Base-by-base conservation (phyloP, 2,888 invertebrate genomes). In the Sialis lutaria region DNA sequence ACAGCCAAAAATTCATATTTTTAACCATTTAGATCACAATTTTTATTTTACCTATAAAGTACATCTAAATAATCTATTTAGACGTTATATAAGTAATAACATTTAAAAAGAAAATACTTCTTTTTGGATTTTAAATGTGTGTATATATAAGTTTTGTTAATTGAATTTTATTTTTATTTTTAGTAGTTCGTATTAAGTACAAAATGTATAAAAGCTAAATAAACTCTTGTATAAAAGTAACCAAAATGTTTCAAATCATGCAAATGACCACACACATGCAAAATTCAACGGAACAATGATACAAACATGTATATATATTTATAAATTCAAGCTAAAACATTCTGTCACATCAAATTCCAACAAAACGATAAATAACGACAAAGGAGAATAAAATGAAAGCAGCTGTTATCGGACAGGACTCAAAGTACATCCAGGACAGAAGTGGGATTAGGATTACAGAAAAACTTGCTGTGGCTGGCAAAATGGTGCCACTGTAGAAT, bases 381-480 rank as follows among this genome's bases (percentile, higher is more conserved):
- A 45, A 7, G 12, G 45, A 45, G 12, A 45, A 9, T 9, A 51
- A 49, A 30, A 50, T 39, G 33, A 53, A 51, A 42, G 52, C 50
- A 13, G 51, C 22, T 10, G 53, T 48, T 10, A 54, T 46, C 13
- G 50, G 45, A 30, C 48, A 40, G 10, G 51, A 52, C 10, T 45
- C 51, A 35, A 49, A 50, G 31, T 54, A 45, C 32, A 51, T 40
- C 52, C 52, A 55, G 42, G 56, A 54, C 22, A 55, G 50, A 46
- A 54, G 44, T 33, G 54, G 54, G 40, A 53, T 47, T 40, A 54
- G 50, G 45, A 53, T 35, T 40, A 54, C 48, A 45, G 53, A 51
- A 47, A 53, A 45, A 48, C 52, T 48, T 42, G 48, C 48, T 45
- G 46, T 33, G 44, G 46, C 37, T 47, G 44, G 45, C 48, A 43